phyloP scores from a whole-genome alignment of 2,888 invertebrate genomes.

The Epistrophella euchroma region DNA sequence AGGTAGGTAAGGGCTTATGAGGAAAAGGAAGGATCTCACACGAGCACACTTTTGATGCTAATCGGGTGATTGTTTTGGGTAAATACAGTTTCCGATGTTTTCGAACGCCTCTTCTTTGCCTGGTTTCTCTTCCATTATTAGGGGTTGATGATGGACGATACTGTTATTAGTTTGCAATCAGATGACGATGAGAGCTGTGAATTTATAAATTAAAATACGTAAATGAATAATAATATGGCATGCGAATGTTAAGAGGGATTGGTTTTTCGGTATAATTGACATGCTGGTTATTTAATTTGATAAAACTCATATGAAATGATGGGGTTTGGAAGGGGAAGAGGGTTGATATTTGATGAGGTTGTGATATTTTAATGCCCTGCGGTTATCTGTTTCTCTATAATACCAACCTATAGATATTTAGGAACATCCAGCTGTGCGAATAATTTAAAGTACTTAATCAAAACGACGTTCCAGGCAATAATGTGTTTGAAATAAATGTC shows the following conservation, averaged over 20 bases:
- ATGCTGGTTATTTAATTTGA: slow-evolving; percentile 75
- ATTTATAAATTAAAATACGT: slow-evolving; percentile 33
- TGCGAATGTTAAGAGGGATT: slow-evolving; percentile 46
- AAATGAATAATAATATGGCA: slow-evolving; percentile 70
- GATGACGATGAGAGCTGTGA: slow-evolving; percentile 39
- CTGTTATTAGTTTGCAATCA: slow-evolving; percentile 77
- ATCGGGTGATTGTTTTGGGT: slow-evolving; percentile 76
- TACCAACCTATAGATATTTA: slow-evolving; percentile 3
- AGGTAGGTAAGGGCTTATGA: not conserved
- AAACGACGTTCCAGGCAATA: slow-evolving; percentile 10
- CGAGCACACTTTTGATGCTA: slow-evolving; percentile 75
- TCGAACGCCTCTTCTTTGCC: slow-evolving; percentile 53
- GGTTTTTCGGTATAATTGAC: slow-evolving; percentile 65
- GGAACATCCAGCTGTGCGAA: slow-evolving; percentile 69
- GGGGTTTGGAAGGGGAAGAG: not conserved
- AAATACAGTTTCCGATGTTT: slow-evolving; percentile 76
- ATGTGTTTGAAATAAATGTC: not conserved
- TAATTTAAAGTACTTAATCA: slow-evolving; percentile 61
- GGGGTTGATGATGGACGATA: slow-evolving; percentile 66
- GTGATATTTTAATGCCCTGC: slow-evolving; percentile 45
- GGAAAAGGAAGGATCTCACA: slow-evolving; percentile 57
- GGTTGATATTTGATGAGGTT: slow-evolving; percentile 31
- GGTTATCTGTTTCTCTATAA: slow-evolving; percentile 35
- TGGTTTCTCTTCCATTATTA: not conserved
- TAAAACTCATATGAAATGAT: slow-evolving; percentile 35